Conservation (phyloP, 2,888 invertebrate species). For the Mamestra brassicae region DNA sequence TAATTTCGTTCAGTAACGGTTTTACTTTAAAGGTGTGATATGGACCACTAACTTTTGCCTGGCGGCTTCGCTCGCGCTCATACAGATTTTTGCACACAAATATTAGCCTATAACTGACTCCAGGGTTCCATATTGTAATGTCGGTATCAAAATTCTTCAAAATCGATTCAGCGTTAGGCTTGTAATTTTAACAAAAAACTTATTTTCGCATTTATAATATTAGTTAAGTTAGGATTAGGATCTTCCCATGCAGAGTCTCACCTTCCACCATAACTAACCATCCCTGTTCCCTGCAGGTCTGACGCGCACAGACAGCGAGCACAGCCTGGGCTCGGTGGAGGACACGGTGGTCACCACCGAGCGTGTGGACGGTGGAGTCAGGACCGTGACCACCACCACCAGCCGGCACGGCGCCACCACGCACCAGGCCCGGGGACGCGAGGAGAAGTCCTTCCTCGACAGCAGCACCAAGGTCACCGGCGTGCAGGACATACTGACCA, state of each 20-base stretch:
- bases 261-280: not conserved
- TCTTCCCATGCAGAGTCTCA: not conserved
- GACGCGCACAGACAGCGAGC: constrained; percentile 84
- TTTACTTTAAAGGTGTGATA: too few relatives aligned
- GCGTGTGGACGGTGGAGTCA: constrained; percentile 70
- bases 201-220: too few relatives aligned
- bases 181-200: too few relatives aligned
- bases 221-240: too few relatives aligned
- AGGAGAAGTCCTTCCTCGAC: constrained; percentile 92
- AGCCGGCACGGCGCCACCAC: constrained; percentile 64
- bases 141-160: too few relatives aligned
- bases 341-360: constrained; percentile 77
- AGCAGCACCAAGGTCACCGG: constrained; percentile 93
- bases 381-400: constrained; percentile 74
- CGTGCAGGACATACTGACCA: constrained; percentile 94
- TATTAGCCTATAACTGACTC: too few relatives aligned
- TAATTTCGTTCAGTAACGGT: too few relatives aligned
- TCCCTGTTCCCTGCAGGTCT: constrained; percentile 72
- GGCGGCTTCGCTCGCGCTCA: too few relatives aligned
- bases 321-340: constrained; percentile 83
- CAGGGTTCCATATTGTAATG: too few relatives aligned
- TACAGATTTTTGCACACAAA: too few relatives aligned
- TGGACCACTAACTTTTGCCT: too few relatives aligned
- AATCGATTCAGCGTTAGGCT: too few relatives aligned
- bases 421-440: constrained; percentile 55